Conservation (phyloP, 2,113 vertebrate species). For the Corythaixoides concolor region DNA sequence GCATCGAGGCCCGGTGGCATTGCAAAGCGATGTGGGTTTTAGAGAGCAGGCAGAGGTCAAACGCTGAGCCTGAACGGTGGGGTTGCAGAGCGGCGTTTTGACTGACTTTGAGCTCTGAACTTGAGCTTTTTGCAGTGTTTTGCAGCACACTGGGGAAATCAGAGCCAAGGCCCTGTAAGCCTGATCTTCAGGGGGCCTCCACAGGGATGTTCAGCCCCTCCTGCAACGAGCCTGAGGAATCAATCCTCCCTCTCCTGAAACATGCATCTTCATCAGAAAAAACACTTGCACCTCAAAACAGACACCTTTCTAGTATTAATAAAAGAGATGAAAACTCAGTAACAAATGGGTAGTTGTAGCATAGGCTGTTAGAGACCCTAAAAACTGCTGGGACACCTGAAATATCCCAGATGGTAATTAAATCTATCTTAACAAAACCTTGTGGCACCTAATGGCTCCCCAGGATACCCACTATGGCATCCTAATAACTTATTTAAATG, state of each 20-base stretch:
- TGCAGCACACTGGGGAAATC: background rate
- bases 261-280: background rate
- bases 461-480: background rate
- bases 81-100: background rate
- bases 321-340: background rate
- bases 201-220: background rate
- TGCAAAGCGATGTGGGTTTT: background rate
- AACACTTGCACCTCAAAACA: background rate
- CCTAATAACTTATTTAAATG: background rate
- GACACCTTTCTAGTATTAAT: background rate
- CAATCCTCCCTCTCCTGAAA: background rate
- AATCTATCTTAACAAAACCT: background rate
- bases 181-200: background rate
- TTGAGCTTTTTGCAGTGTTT: background rate
- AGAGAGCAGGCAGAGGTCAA: background rate
- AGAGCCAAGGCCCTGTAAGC: background rate
- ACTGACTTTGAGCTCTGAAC: background rate
- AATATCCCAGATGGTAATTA: background rate
- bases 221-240: background rate
- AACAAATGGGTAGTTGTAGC: background rate
- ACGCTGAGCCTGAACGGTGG: fast-evolving
- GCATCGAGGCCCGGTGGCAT: background rate
- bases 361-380: background rate
- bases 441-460: background rate
- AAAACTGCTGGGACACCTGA: background rate